Conservation (phyloP, 1,140 invertebrate species). For the Scaptomyza hsui region DNA sequence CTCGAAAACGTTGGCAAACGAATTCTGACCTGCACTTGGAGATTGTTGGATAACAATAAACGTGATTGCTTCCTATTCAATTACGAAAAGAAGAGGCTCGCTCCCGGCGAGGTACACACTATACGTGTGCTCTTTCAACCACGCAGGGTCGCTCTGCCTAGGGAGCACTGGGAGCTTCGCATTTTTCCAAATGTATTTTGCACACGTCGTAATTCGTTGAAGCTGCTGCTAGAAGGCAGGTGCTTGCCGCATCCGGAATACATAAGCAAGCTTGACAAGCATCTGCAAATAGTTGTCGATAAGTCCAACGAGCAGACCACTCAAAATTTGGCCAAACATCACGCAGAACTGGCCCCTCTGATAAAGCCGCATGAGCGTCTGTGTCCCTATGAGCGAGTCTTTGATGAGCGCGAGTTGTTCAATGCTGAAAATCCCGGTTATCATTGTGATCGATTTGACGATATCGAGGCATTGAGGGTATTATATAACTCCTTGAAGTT, state of each 20-base stretch:
- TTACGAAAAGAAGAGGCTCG: constrained; percentile 20
- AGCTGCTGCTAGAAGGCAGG: constrained; percentile 33
- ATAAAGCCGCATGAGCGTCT: constrained; percentile 27
- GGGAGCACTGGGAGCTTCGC: constrained; percentile 40
- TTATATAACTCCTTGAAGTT: constrained; percentile 49
- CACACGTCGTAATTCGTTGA: constrained; percentile 2
- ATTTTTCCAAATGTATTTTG: constrained; percentile 53
- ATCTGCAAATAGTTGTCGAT: background rate
- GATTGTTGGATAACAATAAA: background rate
- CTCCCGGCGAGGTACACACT: constrained; percentile 48
- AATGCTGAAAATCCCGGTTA: constrained; percentile 63
- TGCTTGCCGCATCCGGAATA: constrained; percentile 54
- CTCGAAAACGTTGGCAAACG: constrained; percentile 64
- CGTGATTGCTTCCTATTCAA: constrained; percentile 41
- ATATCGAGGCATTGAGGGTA: constrained; percentile 52
- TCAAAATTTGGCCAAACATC: constrained; percentile 3
- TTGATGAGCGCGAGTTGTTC: constrained; percentile 70
- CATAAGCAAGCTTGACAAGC: constrained; percentile 1
- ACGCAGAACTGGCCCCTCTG: constrained; percentile 40
- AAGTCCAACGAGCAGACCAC: constrained; percentile 41
- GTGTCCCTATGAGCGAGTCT: constrained; percentile 64
- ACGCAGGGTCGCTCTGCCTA: constrained; percentile 8
- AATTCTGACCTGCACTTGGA: constrained; percentile 58
- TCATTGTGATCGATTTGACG: constrained; percentile 65
- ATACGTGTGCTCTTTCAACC: constrained; percentile 54